Evolutionary conservation across 2,797 vertebrate species (phyloP).

Genomic region (Mycteria americana): DNA sequence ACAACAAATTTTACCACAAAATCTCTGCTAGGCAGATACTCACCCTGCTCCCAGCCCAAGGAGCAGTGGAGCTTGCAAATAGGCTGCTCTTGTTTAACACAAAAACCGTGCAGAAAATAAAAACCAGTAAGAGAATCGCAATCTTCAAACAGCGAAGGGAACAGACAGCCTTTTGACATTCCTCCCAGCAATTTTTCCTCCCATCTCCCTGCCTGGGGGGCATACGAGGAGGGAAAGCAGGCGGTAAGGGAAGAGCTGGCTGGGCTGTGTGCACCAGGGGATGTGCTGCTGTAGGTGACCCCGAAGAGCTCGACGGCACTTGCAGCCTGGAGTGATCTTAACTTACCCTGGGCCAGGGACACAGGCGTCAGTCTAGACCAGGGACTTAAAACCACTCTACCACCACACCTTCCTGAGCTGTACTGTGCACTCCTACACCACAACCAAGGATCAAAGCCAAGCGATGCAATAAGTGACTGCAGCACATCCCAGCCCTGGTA

Average conservation of each 20-base stretch:
- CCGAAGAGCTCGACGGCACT: accelerated
- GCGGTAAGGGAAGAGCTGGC: neutral
- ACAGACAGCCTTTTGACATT: neutral
- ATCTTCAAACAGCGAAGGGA: neutral
- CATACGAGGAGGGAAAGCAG: neutral
- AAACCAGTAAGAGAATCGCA: neutral
- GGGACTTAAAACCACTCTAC: neutral
- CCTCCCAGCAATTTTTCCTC: neutral
- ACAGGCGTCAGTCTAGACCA: neutral
- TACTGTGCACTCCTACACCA: neutral
- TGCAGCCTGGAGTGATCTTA: neutral
- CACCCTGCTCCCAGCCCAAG: neutral
- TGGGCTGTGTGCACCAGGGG: neutral
- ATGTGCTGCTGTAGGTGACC: neutral
- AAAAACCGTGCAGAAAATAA: neutral
- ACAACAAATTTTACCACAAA: neutral
- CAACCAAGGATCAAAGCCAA: conserved; percentile 48
- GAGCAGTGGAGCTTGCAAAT: neutral
- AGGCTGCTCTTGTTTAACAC: neutral
- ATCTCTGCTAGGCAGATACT: neutral
- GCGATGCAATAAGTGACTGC: neutral
- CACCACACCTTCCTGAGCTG: neutral
- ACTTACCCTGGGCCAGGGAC: neutral
- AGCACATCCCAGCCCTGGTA: neutral
- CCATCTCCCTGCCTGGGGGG: neutral